Base-by-base conservation (phyloP, 2,888 invertebrate species). In the Apocheima hispidaria region DNA sequence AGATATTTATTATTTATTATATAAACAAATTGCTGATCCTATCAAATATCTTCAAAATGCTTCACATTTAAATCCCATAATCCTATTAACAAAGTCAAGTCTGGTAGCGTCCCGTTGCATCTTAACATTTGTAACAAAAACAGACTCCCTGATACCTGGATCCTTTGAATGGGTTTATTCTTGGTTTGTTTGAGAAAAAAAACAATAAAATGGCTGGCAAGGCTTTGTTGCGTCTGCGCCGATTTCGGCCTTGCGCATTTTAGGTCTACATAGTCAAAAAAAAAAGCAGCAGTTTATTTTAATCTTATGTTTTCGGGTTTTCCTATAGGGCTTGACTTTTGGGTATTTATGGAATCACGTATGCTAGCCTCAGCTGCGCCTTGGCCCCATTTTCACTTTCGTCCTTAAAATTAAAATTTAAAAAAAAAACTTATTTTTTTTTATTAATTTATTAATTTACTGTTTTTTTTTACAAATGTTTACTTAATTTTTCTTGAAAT, bases 171-270 rank as follows among this genome's bases (percentile, higher is more conserved):
- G 88, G 81, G 79, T 82, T 79, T 86, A 87, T 86, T 88, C 87
- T 84, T 71, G 84, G 79, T 79, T 77, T 82, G 80, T 69, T 73
- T 73, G 78, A n/a, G n/a, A 86, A 88, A 88, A 84, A 79, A 74
- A 73, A 81, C 80, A 86, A 88, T 85, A 86, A 90, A 90, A 91
- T 92, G 91, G 90, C 90, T 77, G 90, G 82, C 84, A 81, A 88
- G 88, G 87, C 85, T 87, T 81, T 83, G 71, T 69, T 81, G 87
- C 89, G 90, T 83, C 78, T 90, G 90, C 86, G 86, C 76, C 71
- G 78, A 74, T 68, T 72, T 73, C 68, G 73, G 87, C 83, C 87
- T 84, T 90, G 90, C 90, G 89, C 88, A 90, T 84, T 88, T 82
- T 74, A 21, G 30, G 40, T 20, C 18, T 12, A n/a, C 7, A 18